Evolutionary conservation across 1,140 invertebrate species (phyloP), one percentile per base, ranked within the genome.

Genomic region (Temnothorax curvispinosus): DNA sequence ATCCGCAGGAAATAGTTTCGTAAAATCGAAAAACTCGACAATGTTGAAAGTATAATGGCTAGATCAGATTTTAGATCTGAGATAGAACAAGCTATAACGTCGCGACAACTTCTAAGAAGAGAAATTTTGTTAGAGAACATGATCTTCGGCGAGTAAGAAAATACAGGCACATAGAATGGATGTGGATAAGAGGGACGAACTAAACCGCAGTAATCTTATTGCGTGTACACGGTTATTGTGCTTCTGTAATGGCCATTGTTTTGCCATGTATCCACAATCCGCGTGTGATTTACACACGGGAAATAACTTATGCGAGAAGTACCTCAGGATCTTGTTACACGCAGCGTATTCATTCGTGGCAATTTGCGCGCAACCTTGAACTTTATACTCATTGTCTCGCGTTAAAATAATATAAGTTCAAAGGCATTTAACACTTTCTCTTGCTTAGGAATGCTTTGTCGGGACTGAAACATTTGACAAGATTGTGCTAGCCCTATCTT

Each of bases 271-370:
- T 9, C 71, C 54, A 65, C 72, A 77, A 52, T 67, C 56, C 69
- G 54, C 85, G 38, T 75, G 44, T 56, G 60, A 81, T 88, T 80
- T 87, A 80, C 74, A 74, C 27, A 1, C 74, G 72, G 35, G 77
- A 84, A 90, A 80, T 84, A 87, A 89, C 78, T 90, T 65, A 85
- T 85, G 80, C 71, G 77, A 86, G 84, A 89, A 91, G 87, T 89
- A 88, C 89, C 82, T 81, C 85, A 69, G 89, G 69, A 88, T 92
- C 90, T 89, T 82, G 86, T 93, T 93, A 87, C 88, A 69, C 74
- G 67, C 58, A 11, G 67, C 11, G 21, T 75, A 41, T 87, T 75
- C 74, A 69, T 65, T 58, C 38, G 75, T 35, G 32, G 52, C 47
- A 56, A 72, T 41, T 62, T 56, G 35, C 72, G 44, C 67, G 32